Evolutionary conservation across 2,113 vertebrate species (phyloP), one percentile per base, ranked within the genome.

Genomic region (Centropus bengalensis): DNA sequence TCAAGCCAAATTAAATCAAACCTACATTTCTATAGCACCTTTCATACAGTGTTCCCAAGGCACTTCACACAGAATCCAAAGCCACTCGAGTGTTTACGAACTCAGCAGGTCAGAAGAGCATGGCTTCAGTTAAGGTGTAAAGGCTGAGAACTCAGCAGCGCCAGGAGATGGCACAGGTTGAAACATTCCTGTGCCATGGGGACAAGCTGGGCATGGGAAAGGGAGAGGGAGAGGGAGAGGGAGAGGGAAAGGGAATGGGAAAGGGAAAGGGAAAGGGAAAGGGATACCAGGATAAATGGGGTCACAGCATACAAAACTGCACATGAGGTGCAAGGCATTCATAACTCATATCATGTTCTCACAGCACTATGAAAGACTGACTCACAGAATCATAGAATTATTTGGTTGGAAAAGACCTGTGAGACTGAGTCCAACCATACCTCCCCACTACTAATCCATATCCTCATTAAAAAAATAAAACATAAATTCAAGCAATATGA

Each of bases 1-100:
- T 92, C 95, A 91, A 91, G 95, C 38, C 64, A 74, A 91, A 96
- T 91, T 91, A 94, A 90, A 92, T 92, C 74, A 62, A 91, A 82
- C 19, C 40, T 83, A 83, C 49, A 63, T 79, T 92, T 91, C 64
- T 51, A 24, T 38, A 94, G 91, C 59, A 86, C 86, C 62, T 89
- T 77, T 92, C 92, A 87, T 49, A 63, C 8, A 1, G 2, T 42
- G 47, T 14, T 95, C 88, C 85, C 68, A 40, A 91, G 47, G 44
- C n/a, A 59, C 45, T 95, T 93, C 64, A 74, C 55, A 64, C 67
- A 19, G 10, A 93, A 93, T 60, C 66, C 49, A 85, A 80, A 96
- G 59, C 32, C 66, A 8, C 44, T 54, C 49, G 49, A 73, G 82
- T 32, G 45, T 89, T 91, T 67, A 28, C n/a, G 76, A 94, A 82